Evolutionary conservation across 2,888 invertebrate species (phyloP).

Genomic region (Eudemis profundana): DNA sequence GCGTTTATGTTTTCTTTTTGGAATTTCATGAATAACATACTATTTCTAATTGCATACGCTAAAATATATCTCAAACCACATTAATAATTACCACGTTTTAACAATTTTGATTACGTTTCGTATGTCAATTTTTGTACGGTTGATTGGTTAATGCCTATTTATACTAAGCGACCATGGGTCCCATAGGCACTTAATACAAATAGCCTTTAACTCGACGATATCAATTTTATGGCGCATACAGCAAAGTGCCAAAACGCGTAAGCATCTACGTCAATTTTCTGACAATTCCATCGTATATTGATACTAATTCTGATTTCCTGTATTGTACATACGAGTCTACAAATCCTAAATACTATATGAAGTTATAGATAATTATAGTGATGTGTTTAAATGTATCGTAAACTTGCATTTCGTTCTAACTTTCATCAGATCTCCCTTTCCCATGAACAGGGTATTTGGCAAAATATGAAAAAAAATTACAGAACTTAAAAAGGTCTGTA

Average conservation of each 20-base stretch:
- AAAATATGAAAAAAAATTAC: slow-evolving; percentile 40
- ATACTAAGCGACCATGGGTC: no score
- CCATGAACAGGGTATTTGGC: slow-evolving; percentile 59
- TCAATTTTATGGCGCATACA: neutral
- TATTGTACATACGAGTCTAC: slow-evolving; percentile 19
- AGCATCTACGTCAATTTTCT: neutral
- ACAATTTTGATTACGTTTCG: no score
- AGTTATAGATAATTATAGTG: neutral
- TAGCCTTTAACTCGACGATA: no score
- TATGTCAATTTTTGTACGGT: no score
- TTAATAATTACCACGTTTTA: no score
- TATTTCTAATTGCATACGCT: no score
- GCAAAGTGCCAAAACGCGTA: neutral
- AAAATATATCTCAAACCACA: no score
- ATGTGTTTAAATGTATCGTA: neutral
- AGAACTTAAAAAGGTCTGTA: neutral
- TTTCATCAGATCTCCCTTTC: slow-evolving; percentile 46
- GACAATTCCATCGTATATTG: neutral
- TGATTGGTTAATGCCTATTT: no score
- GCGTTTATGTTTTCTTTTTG: no score
- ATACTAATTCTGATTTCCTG: neutral
- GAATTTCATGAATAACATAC: no score
- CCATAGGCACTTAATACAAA: no score
- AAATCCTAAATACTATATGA: slow-evolving; percentile 5
- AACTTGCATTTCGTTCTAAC: slow-evolving; percentile 12